phyloP scores from a whole-genome alignment of 2,888 invertebrate genomes.

The Philhelius pedissequus region DNA sequence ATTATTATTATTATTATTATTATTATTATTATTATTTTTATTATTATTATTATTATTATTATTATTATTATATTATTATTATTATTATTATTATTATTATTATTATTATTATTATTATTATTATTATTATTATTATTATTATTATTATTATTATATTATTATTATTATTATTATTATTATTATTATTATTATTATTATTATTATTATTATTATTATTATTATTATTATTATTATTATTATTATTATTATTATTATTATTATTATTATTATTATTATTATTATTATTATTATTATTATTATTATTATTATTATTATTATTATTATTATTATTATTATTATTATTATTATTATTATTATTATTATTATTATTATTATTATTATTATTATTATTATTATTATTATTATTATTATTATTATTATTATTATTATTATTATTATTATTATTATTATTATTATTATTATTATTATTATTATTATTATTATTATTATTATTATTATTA shows the following conservation, averaged over 20 bases:
- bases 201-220: not conserved
- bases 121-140: too few relatives aligned
- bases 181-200: not conserved
- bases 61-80: too few relatives aligned
- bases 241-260: not conserved
- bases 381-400: not conserved
- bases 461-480: constrained; percentile 1
- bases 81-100: too few relatives aligned
- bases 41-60: too few relatives aligned
- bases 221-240: not conserved
- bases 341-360: constrained; percentile 1
- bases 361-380: constrained; percentile 1
- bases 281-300: not conserved
- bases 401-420: not conserved
- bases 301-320: constrained; percentile 1
- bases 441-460: constrained; percentile 1
- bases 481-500: constrained; percentile 1
- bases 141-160: not conserved
- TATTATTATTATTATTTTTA: too few relatives aligned
- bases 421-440: constrained; percentile 1
- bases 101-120: too few relatives aligned
- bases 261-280: not conserved
- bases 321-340: constrained; percentile 1
- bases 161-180: not conserved
- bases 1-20: too few relatives aligned